Base-by-base conservation (phyloP, 2,888 invertebrate genomes). In the Himalopsyche japonica region DNA sequence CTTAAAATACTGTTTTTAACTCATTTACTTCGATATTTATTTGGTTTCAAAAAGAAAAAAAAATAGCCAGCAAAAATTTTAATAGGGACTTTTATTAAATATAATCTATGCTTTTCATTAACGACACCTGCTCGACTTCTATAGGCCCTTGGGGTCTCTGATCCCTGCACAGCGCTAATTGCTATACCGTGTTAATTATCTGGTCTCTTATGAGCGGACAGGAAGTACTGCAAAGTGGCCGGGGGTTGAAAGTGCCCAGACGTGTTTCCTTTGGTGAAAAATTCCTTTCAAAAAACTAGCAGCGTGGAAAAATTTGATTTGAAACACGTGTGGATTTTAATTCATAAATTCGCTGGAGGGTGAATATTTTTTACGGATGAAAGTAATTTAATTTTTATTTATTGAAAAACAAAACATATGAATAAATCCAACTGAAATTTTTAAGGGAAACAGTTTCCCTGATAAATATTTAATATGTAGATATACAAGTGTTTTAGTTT, bases 131-230 rank as follows among this genome's bases (percentile, higher is more conserved):
- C 70, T 20, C 30, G 10, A 15, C 70, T 30, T 70, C 27, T 70
- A 30, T 15, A 27, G 27, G 27, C 27, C 70, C 27, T 70, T 30
- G 70, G 12, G 15, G 27, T 70, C 27, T 70, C 8, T 27, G 27
- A 70, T 12, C 70, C 70, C 70, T 70, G 76, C 32, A 48, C 47
- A 30, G 34, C 82, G 48, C 84, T 84, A 84, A 84, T 84, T 84
- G 82, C 81, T 82, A 79, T 79, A 82, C 76, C 82, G 82, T 82
- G 84, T 84, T 84, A 82, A 82, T 84, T 84, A 79, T 81, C 81
- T 43, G 43, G 70, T 70, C 70, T 70, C 70, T 24, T 70, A 27
- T 70, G 70, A 70, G 70, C 15, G 70, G 81, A 81, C 81, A 64
- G 81, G 81, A 81, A 81, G 81, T 70, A 70, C 70, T 70, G 70